Evolutionary conservation across 2,888 invertebrate species (phyloP), one percentile per base, ranked within the genome.

Genomic region (Smittia sp.): DNA sequence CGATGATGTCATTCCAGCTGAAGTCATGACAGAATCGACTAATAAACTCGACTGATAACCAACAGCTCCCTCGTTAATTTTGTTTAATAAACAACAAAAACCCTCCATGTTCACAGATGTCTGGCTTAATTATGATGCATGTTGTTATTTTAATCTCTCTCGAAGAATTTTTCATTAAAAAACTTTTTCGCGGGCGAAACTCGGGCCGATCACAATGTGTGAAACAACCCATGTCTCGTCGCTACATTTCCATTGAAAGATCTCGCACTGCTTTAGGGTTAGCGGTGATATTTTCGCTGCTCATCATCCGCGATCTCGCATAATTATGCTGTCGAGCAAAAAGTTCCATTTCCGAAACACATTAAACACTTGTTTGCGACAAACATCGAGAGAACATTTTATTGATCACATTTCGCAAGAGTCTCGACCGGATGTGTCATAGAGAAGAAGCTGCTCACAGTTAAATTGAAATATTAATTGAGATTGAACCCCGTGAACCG

Each of bases 1-100:
- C 27, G 72, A 58, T 72, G 72, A 72, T 72, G 72, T 72, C 72
- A 72, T 62, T 20, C 38, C 39, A 6, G 38, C 11, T 32, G 66
- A 3, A 66, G 66, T 68, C 68, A 68, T 68, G 38, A 68, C 24
- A 22, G 9, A 41, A 32, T 32, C n/a, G 38, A 25, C 54, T 69
- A 69, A 69, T 69, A 69, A 69, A 69, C 39, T 32, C 18, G 18
- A 39, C 67, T 67, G 67, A 67, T 67, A 67, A 67, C 46, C 67
- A 41, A 67, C 67, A 67, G 20, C 24, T 22, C 41, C 41, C 24
- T 54, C 15, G 20, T 72, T 72, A 72, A 72, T 72, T 72, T 58
- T 24, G 58, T 54, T 72, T 72, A 72, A 72, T 72, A 72, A 52
- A 58, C 52, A 39, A 27, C 65, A 58, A 58, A 58, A 58, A 58